Conservation (phyloP, 2,888 invertebrate genomes). For the Agrotis puta region DNA sequence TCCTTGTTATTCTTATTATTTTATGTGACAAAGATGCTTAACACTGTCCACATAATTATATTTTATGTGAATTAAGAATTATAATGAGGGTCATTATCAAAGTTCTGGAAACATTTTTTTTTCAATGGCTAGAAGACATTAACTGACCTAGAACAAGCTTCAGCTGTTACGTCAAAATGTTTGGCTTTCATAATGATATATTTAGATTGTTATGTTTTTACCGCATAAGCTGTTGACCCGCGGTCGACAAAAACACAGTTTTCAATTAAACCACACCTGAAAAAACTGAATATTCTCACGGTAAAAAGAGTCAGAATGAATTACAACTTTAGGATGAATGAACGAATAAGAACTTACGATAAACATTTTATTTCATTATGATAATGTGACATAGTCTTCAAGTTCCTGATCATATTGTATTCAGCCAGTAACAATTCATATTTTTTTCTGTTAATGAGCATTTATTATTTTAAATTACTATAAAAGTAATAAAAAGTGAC, state of each 20-base stretch:
- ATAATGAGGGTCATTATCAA: background rate
- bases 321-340: background rate
- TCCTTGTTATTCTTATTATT: no score
- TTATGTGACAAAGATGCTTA: conserved; percentile 6
- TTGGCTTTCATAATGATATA: background rate
- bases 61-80: background rate
- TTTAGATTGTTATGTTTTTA: background rate
- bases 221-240: no score
- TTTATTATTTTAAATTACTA: background rate
- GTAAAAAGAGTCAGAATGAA: no score
- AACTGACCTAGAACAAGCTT: background rate
- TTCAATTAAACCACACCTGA: no score
- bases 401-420: background rate
- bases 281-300: no score
- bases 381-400: background rate
- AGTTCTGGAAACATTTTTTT: background rate
- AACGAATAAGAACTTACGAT: background rate
- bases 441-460: background rate
- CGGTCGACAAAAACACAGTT: background rate
- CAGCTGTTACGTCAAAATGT: background rate
- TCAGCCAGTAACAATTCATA: background rate
- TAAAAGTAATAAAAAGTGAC: background rate
- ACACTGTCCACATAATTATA: background rate
- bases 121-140: background rate
- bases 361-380: no score